phyloP scores from a whole-genome alignment of 2,797 vertebrate genomes.

The Sciurus carolinensis region DNA sequence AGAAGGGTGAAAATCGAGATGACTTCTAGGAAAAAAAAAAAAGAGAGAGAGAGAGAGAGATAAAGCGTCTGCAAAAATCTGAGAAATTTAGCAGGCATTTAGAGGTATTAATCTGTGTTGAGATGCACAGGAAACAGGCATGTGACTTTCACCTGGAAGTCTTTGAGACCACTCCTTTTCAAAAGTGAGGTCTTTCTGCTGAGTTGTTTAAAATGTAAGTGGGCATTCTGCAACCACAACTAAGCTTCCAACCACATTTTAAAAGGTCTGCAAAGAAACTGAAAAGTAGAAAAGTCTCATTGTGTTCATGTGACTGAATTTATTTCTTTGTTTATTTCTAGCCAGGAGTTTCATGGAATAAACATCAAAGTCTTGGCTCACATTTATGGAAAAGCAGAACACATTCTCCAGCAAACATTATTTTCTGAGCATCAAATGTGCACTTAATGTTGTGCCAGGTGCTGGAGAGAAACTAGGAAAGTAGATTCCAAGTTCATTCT shows the following conservation, averaged over 20 bases:
- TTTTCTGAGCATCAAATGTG: constrained; percentile 40
- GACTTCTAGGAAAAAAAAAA: neutral
- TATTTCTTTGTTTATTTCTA: constrained; percentile 63
- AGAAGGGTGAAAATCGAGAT: constrained; percentile 24
- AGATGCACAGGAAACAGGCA: neutral
- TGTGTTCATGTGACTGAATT: constrained; percentile 11
- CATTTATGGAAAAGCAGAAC: neutral
- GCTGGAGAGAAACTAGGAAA: neutral
- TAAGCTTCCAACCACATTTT: too few species aligned
- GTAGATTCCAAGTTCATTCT: neutral
- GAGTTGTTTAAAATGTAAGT: neutral
- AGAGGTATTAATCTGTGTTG: neutral
- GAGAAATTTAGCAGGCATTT: neutral
- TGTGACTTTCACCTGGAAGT: neutral
- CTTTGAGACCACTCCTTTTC: neutral
- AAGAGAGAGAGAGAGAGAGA: neutral
- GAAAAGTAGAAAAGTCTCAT: neutral
- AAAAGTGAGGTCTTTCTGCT: neutral
- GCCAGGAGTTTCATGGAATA: constrained; percentile 38
- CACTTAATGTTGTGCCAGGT: constrained; percentile 7
- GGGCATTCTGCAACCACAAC: neutral
- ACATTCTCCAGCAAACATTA: neutral
- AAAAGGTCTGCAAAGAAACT: too few species aligned
- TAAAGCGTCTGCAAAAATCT: neutral
- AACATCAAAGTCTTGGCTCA: constrained; percentile 52